Evolutionary conservation across 2,888 invertebrate species (phyloP).

Genomic region (Anthophora plumipes): DNA sequence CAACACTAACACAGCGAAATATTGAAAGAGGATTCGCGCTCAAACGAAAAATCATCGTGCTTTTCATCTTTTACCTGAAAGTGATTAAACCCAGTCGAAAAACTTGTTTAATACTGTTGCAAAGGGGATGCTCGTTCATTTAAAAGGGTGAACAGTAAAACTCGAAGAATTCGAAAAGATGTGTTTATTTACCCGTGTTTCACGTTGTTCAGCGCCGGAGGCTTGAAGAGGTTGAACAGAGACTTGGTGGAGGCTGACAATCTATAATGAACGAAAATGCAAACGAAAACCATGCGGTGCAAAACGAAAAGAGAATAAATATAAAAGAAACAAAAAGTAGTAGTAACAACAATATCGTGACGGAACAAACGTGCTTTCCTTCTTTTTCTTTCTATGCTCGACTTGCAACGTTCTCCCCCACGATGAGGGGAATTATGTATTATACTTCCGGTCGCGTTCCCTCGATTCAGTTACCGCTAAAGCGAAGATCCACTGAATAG

Average conservation of each 20-base stretch:
- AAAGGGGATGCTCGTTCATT: neutral
- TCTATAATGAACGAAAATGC: constrained; percentile 82
- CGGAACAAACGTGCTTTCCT: constrained; percentile 33
- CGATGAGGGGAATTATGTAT: constrained; percentile 31
- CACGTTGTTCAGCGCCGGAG: constrained; percentile 82
- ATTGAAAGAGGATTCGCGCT: neutral
- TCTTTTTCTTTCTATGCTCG: constrained; percentile 30
- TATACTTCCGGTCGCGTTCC: constrained; percentile 47
- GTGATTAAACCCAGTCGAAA: constrained; percentile 13
- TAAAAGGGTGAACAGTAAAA: neutral
- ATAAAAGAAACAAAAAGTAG: neutral
- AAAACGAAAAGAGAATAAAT: constrained; percentile 49
- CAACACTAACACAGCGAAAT: neutral
- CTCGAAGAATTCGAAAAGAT: constrained; percentile 28
- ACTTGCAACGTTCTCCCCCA: constrained; percentile 28
- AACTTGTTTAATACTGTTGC: constrained; percentile 29
- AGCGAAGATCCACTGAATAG: constrained; percentile 37
- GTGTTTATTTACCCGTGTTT: constrained; percentile 84
- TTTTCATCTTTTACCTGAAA: constrained; percentile 48
- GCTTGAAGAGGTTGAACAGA: constrained; percentile 85
- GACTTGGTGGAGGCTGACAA: constrained; percentile 85
- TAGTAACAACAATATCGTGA: neutral
- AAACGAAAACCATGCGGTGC: constrained; percentile 82
- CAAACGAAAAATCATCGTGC: constrained; percentile 2
- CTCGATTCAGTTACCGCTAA: constrained; percentile 50